phyloP scores from a whole-genome alignment of 2,888 invertebrate species.

The Penaeus monodon region DNA sequence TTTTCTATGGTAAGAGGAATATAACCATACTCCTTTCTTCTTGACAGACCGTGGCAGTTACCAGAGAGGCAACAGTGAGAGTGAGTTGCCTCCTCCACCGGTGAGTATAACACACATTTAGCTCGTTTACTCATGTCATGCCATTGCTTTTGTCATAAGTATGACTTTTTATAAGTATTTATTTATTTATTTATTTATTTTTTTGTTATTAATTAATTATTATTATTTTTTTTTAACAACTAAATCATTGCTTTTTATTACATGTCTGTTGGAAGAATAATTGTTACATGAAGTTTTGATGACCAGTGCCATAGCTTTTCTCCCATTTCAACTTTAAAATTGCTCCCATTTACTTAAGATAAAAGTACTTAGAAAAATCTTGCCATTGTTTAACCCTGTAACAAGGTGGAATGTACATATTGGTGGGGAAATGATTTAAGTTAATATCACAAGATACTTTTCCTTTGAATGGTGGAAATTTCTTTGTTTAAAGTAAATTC shows the following conservation, averaged over 20 bases:
- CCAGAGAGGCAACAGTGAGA: slow-evolving; percentile 58
- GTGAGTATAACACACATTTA: slow-evolving; percentile 31
- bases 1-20: not conserved
- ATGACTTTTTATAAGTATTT: too few relatives aligned
- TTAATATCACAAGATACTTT: too few relatives aligned
- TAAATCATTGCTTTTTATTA: too few relatives aligned
- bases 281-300: too few relatives aligned
- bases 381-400: slow-evolving; percentile 42
- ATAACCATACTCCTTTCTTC: not conserved
- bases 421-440: too few relatives aligned
- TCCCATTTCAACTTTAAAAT: slow-evolving; percentile 45
- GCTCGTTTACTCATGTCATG: not conserved
- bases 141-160: too few relatives aligned
- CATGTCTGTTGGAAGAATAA: too few relatives aligned
- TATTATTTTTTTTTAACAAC: too few relatives aligned
- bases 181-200: too few relatives aligned
- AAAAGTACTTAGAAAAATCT: slow-evolving; percentile 15
- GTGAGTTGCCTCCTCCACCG: slow-evolving; percentile 55
- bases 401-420: not conserved
- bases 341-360: not conserved
- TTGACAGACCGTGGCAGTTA: slow-evolving; percentile 52
- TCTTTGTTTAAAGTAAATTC: too few relatives aligned
- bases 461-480: too few relatives aligned
- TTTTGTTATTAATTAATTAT: too few relatives aligned
- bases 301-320: slow-evolving; percentile 2